Evolutionary conservation across 2,888 invertebrate genomes (phyloP).

Genomic region (Phania funesta): DNA sequence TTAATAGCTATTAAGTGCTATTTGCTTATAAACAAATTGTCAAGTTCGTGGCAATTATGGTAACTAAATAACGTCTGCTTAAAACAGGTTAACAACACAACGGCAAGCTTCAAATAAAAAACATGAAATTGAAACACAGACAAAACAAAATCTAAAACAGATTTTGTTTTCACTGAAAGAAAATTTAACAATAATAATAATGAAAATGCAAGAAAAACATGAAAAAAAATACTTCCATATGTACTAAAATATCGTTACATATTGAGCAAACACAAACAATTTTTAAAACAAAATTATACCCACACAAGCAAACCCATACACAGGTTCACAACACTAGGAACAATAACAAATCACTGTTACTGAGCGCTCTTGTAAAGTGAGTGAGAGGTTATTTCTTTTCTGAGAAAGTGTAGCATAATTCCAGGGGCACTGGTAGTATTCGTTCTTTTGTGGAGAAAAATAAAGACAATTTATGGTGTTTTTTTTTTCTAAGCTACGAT

Average conservation of each 20-base stretch:
- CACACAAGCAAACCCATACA: too few species aligned
- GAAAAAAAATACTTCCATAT: not conserved
- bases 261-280: too few species aligned
- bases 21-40: conserved; percentile 13
- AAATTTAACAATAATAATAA: not conserved
- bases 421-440: not conserved
- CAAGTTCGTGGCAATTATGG: conserved; percentile 53
- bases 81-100: not conserved
- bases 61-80: not conserved
- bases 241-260: too few species aligned
- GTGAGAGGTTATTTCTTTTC: not conserved
- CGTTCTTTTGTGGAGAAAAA: too few species aligned
- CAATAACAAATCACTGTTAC: not conserved
- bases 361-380: not conserved
- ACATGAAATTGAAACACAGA: not conserved
- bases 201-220: not conserved
- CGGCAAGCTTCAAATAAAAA: not conserved
- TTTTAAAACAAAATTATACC: too few species aligned
- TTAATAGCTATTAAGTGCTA: conserved; percentile 1
- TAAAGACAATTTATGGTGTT: too few species aligned
- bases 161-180: not conserved
- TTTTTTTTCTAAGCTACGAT: too few species aligned
- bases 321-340: not conserved
- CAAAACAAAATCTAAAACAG: not conserved
- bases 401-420: not conserved